phyloP scores from a whole-genome alignment of 1,140 invertebrate genomes.

The Idris sp. region DNA sequence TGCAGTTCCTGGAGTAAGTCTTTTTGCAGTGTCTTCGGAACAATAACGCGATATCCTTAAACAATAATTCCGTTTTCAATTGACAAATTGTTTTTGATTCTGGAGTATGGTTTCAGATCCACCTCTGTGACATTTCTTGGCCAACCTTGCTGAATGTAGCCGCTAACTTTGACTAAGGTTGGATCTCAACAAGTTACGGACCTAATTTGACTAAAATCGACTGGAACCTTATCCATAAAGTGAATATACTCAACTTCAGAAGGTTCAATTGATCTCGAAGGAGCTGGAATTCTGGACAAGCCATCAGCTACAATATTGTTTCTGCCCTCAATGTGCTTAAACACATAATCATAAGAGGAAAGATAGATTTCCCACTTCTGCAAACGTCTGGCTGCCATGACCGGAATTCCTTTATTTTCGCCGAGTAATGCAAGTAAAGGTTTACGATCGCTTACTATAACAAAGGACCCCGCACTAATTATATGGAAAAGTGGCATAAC shows the following conservation, averaged over 20 bases:
- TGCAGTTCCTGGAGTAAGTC: too few relatives aligned
- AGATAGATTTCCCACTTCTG: constrained; percentile 63
- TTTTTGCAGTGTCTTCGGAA: too few relatives aligned
- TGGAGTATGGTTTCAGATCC: too few relatives aligned
- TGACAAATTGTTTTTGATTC: too few relatives aligned
- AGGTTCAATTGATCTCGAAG: neutral
- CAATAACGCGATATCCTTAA: too few relatives aligned
- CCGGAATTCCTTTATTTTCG: constrained; percentile 59
- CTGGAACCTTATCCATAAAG: constrained; percentile 46
- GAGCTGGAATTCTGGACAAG: constrained; percentile 62
- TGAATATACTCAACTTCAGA: constrained; percentile 37
- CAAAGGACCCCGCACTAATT: too few relatives aligned
- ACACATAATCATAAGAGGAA: constrained; percentile 58
- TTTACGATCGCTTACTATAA: constrained; percentile 74
- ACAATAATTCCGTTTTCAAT: too few relatives aligned
- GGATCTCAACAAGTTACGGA: constrained; percentile 35
- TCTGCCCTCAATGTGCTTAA: constrained; percentile 53
- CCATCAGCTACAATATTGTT: constrained; percentile 56
- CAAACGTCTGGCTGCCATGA: constrained; percentile 58
- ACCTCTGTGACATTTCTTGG: constrained; percentile 12
- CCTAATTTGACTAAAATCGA: constrained; percentile 29
- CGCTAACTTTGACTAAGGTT: constrained; percentile 22
- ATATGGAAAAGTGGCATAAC: too few relatives aligned
- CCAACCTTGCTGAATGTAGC: constrained; percentile 44
- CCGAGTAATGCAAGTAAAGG: constrained; percentile 69